phyloP scores from a whole-genome alignment of 2,797 vertebrate genomes.

The Triplophysa yarkandensis region DNA sequence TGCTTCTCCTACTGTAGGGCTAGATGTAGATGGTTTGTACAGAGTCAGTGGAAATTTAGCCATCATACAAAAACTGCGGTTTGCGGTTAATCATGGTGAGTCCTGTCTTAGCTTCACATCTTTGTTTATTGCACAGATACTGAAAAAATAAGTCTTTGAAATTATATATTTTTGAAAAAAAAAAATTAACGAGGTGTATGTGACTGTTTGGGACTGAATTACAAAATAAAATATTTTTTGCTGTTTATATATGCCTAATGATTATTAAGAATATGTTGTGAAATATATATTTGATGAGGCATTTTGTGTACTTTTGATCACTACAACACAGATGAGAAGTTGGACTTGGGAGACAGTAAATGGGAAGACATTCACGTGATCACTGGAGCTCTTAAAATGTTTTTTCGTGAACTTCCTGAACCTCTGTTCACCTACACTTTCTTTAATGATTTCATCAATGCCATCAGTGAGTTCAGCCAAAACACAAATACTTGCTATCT shows the following conservation, averaged over 20 bases:
- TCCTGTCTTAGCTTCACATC: background rate
- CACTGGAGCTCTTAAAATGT: conserved; percentile 88
- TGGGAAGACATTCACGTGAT: conserved; percentile 89
- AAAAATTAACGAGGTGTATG: no score
- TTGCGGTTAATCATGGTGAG: conserved; percentile 85
- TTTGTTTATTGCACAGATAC: background rate
- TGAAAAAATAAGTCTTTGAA: background rate
- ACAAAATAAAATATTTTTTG: no score
- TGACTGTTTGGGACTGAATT: no score
- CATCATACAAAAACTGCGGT: conserved; percentile 86
- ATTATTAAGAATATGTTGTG: background rate
- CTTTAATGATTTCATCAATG: conserved; percentile 84
- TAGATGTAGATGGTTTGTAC: conserved; percentile 83
- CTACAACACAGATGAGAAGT: conserved; percentile 77
- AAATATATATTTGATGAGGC: background rate
- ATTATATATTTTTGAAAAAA: no score
- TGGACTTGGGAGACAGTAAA: conserved; percentile 83
- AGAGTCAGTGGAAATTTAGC: conserved; percentile 87
- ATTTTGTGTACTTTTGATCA: background rate
- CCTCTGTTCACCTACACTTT: conserved; percentile 82
- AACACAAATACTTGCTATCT: background rate
- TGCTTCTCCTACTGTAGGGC: conserved; percentile 63
- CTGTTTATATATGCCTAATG: background rate
- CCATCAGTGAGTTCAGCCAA: conserved; percentile 79
- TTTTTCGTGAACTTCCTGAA: conserved; percentile 85